phyloP scores from a whole-genome alignment of 2,113 vertebrate species.

The Osmerus mordax region DNA sequence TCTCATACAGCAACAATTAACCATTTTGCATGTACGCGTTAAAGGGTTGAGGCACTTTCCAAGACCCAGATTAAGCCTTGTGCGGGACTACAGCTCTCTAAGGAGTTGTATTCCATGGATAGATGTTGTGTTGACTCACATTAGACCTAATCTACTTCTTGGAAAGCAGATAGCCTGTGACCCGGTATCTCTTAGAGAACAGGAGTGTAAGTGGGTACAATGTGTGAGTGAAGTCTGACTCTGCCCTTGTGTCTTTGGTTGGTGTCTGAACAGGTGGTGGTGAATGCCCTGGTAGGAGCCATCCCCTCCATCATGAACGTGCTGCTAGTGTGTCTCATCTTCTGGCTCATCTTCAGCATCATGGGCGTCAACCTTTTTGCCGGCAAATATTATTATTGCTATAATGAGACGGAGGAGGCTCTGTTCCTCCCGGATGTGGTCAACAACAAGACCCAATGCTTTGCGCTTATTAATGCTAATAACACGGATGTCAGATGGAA shows the following conservation, averaged over 20 bases:
- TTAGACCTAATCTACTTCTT: too few relatives aligned
- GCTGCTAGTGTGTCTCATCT: slow-evolving; percentile 99
- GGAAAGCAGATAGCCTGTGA: not conserved
- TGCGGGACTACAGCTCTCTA: too few relatives aligned
- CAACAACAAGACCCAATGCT: slow-evolving; percentile 88
- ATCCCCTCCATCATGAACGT: slow-evolving; percentile 99
- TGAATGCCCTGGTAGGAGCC: slow-evolving; percentile 98
- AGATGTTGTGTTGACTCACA: too few relatives aligned
- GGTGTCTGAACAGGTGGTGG: slow-evolving; percentile 83
- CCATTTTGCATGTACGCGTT: too few relatives aligned
- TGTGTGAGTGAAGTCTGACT: not conserved
- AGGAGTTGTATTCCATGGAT: too few relatives aligned
- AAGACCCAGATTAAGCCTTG: too few relatives aligned
- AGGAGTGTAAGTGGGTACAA: not conserved
- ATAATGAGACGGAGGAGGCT: slow-evolving; percentile 81
- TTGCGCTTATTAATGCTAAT: slow-evolving; percentile 77
- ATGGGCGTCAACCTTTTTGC: slow-evolving; percentile 99
- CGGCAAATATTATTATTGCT: slow-evolving; percentile 97
- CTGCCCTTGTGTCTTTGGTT: slow-evolving; percentile 14
- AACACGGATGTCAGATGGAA: slow-evolving; percentile 87
- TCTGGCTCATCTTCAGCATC: slow-evolving; percentile 99
- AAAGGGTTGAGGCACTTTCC: too few relatives aligned
- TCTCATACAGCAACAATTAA: not conserved
- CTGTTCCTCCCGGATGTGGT: slow-evolving; percentile 71
- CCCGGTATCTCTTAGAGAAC: not conserved